Base-by-base conservation (phyloP, 1,140 invertebrate species). In the Nylanderia fulva region DNA sequence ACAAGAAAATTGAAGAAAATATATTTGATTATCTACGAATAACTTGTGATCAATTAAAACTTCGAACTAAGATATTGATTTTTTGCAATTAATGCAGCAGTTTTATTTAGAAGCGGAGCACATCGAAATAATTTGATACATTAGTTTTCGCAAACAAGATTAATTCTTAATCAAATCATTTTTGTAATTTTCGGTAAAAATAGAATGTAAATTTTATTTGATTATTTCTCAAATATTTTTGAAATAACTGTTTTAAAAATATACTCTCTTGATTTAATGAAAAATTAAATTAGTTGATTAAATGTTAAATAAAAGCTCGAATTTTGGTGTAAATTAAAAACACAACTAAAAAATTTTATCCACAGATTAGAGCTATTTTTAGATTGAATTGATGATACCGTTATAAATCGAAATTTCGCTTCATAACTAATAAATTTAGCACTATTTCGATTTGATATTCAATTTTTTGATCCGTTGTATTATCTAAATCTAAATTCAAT, bases 401-500 rank as follows among this genome's bases (percentile, higher is more conserved):
- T 83, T 42, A 13, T 77, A 21, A 33, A 48, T 54, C 8, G 74
- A 71, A 52, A 72, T 83, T 72, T 77, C 71, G 58, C 11, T 66
- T 54, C 64, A 88, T 84, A 52, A 36, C 84, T 87, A 48, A 85
- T 80, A 75, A 84, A 72, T 88, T 89, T 88, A 48, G 4, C 9
- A 48, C 21, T 15, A 29, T 21, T 27, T 29, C 15, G 60, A 42
- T 76, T 48, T 48, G 48, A 48, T 66, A 63, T 79, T 39, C 27
- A 13, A 8, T 29, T 42, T 3, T 27, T 36, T 39, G n/a, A 48
- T 24, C 36, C 18, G 61, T 13, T 60, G 48, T 56, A 4, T 54
- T 33, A 58, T 86, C 60, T 64, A 63, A 72, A 58, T 86, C 60
- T 64, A 63, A 72, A 89, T 86, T 86, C 60, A 79, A 86, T 88